Percentiles rank a stretch among this genome's conserved stretches.
These are phyloP conservation scores for Mythimna albipuncta DNA, from an alignment of 2,888 invertebrate species.

Conservation along the genomic window DNA sequence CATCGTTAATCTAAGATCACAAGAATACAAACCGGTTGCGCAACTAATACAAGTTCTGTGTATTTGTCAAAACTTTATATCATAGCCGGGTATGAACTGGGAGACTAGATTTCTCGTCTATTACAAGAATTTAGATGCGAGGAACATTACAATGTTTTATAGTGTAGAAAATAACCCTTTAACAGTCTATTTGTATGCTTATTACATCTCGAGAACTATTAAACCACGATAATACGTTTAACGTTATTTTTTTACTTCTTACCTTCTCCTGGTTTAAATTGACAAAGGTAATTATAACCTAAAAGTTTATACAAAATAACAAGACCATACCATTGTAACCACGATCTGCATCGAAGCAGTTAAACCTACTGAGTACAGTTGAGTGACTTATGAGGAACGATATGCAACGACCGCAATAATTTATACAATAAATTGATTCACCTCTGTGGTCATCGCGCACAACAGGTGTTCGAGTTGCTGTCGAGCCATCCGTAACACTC, in stretches of 20 bases:
- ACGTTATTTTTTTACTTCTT: too few species aligned
- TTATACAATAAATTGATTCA: conserved; percentile 47
- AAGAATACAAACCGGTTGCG: conserved; percentile 54
- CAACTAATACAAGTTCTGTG: conserved; percentile 38
- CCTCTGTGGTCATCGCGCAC: conserved; percentile 32
- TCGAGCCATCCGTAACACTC: conserved; percentile 22
- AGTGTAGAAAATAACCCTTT: background rate
- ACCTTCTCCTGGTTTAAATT: background rate
- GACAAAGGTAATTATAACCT: background rate
- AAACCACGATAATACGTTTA: too few species aligned
- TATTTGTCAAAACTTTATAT: conserved; percentile 35
- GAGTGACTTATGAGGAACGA: conserved; percentile 7
- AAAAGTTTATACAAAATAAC: background rate
- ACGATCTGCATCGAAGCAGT: conserved; percentile 3
- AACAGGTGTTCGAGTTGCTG: conserved; percentile 36
- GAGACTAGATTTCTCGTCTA: background rate
- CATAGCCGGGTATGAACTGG: background rate
- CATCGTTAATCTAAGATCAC: conserved; percentile 32
- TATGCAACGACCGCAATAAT: conserved; percentile 36
- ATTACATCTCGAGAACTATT: background rate
- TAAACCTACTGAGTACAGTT: conserved; percentile 20
- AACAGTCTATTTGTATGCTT: background rate
- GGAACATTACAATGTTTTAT: background rate
- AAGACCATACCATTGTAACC: conserved; percentile 24
- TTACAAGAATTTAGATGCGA: background rate